Evolutionary conservation across 2,888 invertebrate genomes (phyloP).

Genomic region (Sesamia inferens): DNA sequence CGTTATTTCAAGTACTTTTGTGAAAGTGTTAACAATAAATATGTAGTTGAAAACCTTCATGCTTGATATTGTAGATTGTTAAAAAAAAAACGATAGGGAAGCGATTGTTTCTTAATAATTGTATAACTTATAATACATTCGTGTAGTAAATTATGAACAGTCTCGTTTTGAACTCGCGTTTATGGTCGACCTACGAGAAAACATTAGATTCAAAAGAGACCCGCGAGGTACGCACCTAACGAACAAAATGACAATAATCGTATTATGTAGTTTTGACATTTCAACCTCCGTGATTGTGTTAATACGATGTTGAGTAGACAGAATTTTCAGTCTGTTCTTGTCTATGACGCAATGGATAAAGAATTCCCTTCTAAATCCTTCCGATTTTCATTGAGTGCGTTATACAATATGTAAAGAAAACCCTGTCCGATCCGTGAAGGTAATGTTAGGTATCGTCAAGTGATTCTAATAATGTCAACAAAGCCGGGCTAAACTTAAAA

Average conservation of each 20-base stretch:
- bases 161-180: not conserved
- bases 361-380: not conserved
- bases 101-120: too few relatives aligned
- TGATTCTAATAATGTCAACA: too few relatives aligned
- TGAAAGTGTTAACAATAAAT: slow-evolving; percentile 8
- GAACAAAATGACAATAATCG: not conserved
- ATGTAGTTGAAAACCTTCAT: not conserved
- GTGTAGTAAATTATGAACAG: not conserved
- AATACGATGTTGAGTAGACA: too few relatives aligned
- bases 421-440: too few relatives aligned
- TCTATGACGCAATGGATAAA: not conserved
- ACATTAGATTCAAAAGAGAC: not conserved
- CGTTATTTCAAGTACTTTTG: slow-evolving; percentile 10
- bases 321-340: too few relatives aligned
- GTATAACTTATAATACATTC: not conserved
- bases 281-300: not conserved
- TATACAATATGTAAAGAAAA: too few relatives aligned
- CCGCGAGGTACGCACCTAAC: not conserved
- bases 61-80: not conserved
- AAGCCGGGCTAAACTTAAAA: too few relatives aligned
- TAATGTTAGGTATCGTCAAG: too few relatives aligned
- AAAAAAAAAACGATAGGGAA: too few relatives aligned
- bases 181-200: not conserved
- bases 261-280: not conserved
- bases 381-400: not conserved